phyloP scores from a whole-genome alignment of 1,140 invertebrate species.

The Onthophagus taurus region DNA sequence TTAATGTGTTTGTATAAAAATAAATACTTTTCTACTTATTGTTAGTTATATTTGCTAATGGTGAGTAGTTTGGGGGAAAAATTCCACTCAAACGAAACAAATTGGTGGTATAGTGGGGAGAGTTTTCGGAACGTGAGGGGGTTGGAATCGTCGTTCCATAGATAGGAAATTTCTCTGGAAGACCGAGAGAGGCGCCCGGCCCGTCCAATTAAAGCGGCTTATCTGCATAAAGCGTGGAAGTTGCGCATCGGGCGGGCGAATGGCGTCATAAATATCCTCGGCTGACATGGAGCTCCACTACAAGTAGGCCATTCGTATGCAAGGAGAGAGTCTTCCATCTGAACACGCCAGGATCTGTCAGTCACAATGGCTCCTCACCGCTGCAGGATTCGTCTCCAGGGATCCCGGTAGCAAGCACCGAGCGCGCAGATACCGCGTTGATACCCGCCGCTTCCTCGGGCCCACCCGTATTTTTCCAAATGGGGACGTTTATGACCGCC shows the following conservation, averaged over 20 bases:
- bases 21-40: too few relatives aligned
- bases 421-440: too few relatives aligned
- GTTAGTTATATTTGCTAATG: too few relatives aligned
- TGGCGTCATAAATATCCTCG: conserved; percentile 29
- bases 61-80: too few relatives aligned
- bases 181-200: not conserved
- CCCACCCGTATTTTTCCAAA: too few relatives aligned
- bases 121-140: too few relatives aligned
- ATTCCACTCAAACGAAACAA: too few relatives aligned
- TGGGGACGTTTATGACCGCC: too few relatives aligned
- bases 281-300: conserved; percentile 27
- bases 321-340: conserved; percentile 35
- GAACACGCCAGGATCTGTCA: conserved; percentile 35
- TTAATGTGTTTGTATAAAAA: too few relatives aligned
- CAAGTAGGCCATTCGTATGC: conserved; percentile 37
- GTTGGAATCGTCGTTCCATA: conserved; percentile 2
- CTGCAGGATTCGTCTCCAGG: conserved; percentile 14
- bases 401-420: too few relatives aligned
- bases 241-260: conserved; percentile 23
- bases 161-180: conserved; percentile 10
- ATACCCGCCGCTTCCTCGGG: too few relatives aligned
- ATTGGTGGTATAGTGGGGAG: too few relatives aligned
- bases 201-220: conserved; percentile 30
- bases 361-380: conserved; percentile 24
- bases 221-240: conserved; percentile 32